Evolutionary conservation across 1,140 invertebrate species (phyloP), one percentile per base, ranked within the genome.

Genomic region (Teleopsis dalmanni): DNA sequence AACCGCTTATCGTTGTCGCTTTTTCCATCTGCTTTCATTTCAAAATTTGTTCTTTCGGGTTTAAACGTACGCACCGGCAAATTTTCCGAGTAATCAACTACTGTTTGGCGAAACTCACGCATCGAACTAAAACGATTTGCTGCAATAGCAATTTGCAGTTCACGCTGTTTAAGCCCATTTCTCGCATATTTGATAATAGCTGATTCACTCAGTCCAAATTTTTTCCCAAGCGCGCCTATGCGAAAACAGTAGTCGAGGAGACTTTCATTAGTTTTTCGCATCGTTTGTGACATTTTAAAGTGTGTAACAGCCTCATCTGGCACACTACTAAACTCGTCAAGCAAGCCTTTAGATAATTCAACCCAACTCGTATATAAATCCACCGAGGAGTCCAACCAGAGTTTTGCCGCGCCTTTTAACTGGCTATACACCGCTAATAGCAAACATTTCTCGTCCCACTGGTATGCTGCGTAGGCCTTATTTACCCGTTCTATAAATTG

Each of bases 201-300:
- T 10, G 25, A 13, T 31, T 51, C 49, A 25, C 49, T 51, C 4
- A 51, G 19, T 10, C n/a, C 31, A 41, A 33, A 44, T 22, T 25
- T 41, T 33, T 18, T 31, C 3, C 48, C 42, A 13, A 50, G 21
- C 11, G 48, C 42, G 16, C 33, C 7, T n/a, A n/a, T n/a, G n/a
- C n/a, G n/a, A 37, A 51, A 51, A 51, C 49, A 51, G 33, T 51
- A 51, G 4, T 51, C 49, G 5, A 4, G 19, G 2, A 51, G 18
- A 6, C 9, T 31, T 25, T 51, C 49, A 10, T 47, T 14, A 21
- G 5, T 14, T 18, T 11, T 4, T 13, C 8, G 13, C 21, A 19
- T 13, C 11, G 25, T 33, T n/a, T 18, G 14, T 18, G 13, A 18
- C 35, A 47, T 47, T 18, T 38, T 27, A 18, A 14, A 47, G 27